Base-by-base conservation (phyloP, 1,140 invertebrate genomes). In the Pteromalus puparum region DNA sequence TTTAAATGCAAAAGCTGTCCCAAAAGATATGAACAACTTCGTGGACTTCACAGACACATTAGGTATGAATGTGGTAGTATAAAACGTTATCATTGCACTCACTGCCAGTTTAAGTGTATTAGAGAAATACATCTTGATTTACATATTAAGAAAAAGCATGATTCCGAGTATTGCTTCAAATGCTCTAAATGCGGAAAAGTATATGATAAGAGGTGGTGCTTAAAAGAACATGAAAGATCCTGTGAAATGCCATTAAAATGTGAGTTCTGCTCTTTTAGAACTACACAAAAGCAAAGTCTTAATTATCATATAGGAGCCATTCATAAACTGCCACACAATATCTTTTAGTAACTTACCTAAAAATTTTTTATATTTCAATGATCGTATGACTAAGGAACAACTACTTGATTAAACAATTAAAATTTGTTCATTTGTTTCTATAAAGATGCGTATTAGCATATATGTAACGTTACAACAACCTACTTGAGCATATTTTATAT, bases 21-120 rank as follows among this genome's bases (percentile, higher is more conserved):
- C 1, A 85, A 85, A 30, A 7, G 84, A 73, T 85, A 85, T 67
- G 80, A 85, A 26, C 84, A 85, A 61, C 15, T 85, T 15, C 80
- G 84, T 5, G 84, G 80, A 85, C 80, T 85, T n/a, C 84, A 85
- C 46, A 82, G 84, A 73, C 84, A 85, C n/a, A 85, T 85, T 76
- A 82, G 80, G 30, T 73, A 85, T 67, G 84, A 85, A 79, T 85
- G 84, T 79, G 80, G 80, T 24, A 85, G 84, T 12, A 85, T 85
- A 77, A 85, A 85, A n/a, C 80, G 84, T 30, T 85, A 85, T 79
- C 84, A 85, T 65, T 85, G 84, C 15, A 73, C 80, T 82, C 84
- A 85, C 26, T 85, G 84, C 10, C 84, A 82, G 21, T 85, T 85
- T 48, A 85, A 85, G 30, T 85, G 84, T 28, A 85, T 85, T 30